Evolutionary conservation across 2,113 vertebrate genomes (phyloP).

Genomic region (Corythoichthys haematopterus): DNA sequence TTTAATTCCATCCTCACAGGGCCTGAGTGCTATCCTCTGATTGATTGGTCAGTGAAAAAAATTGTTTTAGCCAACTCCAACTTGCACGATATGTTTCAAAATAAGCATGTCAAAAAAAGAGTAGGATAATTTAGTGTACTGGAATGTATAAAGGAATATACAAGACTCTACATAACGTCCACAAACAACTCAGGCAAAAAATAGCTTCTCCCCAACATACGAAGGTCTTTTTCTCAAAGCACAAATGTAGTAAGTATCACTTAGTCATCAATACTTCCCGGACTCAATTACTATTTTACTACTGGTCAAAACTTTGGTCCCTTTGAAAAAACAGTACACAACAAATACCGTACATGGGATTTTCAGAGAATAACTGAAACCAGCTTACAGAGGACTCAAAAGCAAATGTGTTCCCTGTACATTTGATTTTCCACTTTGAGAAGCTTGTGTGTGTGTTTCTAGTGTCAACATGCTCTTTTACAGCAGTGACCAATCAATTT

Average conservation of each 20-base stretch:
- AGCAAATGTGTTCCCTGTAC: not conserved
- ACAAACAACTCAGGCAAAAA: not conserved
- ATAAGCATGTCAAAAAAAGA: not conserved
- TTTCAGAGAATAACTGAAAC: not conserved
- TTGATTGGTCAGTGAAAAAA: not conserved
- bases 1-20: not conserved
- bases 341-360: too few species aligned
- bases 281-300: not conserved
- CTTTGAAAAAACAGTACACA: too few species aligned
- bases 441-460: not conserved
- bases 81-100: not conserved
- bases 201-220: not conserved
- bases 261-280: not conserved
- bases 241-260: not conserved
- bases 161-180: not conserved
- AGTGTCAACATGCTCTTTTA: constrained; percentile 28
- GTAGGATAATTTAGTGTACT: not conserved
- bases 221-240: not conserved
- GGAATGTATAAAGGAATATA: not conserved
- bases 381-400: not conserved
- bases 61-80: not conserved
- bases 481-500: constrained; percentile 41
- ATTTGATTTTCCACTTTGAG: not conserved
- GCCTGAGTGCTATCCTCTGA: not conserved
- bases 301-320: not conserved